Percentiles rank a stretch among this genome's conserved stretches.
Evolutionary conservation across 2,113 vertebrate species (phyloP).

Genomic region (Lanius ludovicianus): DNA sequence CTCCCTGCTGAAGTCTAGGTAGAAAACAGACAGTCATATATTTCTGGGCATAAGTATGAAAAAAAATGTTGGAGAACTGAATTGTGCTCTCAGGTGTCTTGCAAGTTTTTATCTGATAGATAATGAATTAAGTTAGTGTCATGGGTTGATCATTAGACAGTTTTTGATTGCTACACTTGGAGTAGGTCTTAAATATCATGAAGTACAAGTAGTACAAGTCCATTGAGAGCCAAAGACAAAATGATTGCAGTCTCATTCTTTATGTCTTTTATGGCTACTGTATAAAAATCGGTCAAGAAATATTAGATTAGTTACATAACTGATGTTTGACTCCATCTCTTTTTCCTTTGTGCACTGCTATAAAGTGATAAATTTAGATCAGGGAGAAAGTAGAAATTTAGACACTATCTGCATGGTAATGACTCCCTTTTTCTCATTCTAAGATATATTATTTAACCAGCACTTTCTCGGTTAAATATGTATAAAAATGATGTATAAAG

Average conservation of each 20-base stretch:
- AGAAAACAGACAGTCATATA: not conserved
- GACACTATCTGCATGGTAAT: not conserved
- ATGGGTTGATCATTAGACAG: not conserved
- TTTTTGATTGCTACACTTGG: not conserved
- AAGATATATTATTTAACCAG: not conserved
- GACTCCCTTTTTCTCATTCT: not conserved
- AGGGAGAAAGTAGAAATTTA: not conserved
- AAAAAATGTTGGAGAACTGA: not conserved
- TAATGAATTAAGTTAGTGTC: not conserved
- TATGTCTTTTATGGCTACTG: not conserved
- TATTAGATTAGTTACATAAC: not conserved
- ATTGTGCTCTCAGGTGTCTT: not conserved
- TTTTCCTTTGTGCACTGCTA: not conserved
- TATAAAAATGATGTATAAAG: not conserved
- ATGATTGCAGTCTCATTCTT: not conserved
- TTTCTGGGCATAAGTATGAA: not conserved
- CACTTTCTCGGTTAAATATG: not conserved
- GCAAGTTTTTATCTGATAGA: not conserved
- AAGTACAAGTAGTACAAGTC: not conserved
- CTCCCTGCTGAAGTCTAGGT: not conserved
- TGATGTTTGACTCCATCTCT: not conserved
- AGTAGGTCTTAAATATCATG: not conserved
- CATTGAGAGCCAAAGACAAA: not conserved
- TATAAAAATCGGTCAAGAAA: not conserved
- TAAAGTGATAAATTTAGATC: not conserved